Conservation (phyloP, 2,797 vertebrate species). For the Gadopsis bispinosus region DNA sequence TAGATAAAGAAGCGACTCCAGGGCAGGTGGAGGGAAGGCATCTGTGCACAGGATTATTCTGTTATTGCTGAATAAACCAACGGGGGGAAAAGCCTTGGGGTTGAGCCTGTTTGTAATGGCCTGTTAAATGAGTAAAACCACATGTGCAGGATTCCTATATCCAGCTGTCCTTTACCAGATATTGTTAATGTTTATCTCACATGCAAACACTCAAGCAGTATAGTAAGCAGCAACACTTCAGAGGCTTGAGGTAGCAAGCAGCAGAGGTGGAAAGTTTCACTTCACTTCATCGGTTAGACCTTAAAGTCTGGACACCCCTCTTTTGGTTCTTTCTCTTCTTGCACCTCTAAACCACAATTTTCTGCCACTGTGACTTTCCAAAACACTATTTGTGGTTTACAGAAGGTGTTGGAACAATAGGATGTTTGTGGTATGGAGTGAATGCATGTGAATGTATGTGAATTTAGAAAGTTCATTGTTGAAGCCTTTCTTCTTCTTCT, state of each 20-base stretch:
- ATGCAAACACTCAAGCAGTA: slow-evolving; percentile 30
- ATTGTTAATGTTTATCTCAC: slow-evolving; percentile 35
- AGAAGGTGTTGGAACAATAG: background rate
- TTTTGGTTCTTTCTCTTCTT: background rate
- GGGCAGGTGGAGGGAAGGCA: slow-evolving; percentile 47
- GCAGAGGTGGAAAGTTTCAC: slow-evolving; percentile 23
- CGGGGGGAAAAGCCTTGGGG: slow-evolving; percentile 15
- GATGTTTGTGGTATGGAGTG: too few species aligned
- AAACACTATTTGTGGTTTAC: background rate
- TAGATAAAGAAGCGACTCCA: slow-evolving; percentile 49
- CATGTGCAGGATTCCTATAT: slow-evolving; percentile 21
- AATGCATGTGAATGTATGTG: background rate
- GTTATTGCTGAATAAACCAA: slow-evolving; percentile 50
- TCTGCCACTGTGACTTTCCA: background rate
- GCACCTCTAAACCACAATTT: background rate
- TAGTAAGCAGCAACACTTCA: background rate
- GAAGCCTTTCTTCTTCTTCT: background rate
- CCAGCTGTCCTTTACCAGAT: slow-evolving; percentile 9
- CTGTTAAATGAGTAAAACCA: slow-evolving; percentile 21
- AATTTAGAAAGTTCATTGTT: background rate
- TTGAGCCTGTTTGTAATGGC: slow-evolving; percentile 17
- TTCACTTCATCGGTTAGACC: slow-evolving; percentile 30
- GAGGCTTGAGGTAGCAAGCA: background rate
- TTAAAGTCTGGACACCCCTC: slow-evolving; percentile 1
- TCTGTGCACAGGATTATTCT: slow-evolving; percentile 36